Percentiles rank a stretch among this genome's conserved stretches.
phyloP scores from a whole-genome alignment of 2,797 vertebrate genomes.

The Propithecus deckenii region DNA sequence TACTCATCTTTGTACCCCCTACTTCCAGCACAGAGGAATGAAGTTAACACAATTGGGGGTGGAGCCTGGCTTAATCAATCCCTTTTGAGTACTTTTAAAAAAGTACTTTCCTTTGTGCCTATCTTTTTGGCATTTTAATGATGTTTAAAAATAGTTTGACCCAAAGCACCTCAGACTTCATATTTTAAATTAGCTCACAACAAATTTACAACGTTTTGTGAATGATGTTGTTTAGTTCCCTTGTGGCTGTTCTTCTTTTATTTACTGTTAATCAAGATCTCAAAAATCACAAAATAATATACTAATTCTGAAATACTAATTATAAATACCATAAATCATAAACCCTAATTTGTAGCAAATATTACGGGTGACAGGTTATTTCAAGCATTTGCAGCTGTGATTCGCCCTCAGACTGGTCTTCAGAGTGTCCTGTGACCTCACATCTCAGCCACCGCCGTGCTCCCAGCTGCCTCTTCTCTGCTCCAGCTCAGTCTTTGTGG shows the following conservation, averaged over 20 bases:
- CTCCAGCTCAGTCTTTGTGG: not conserved
- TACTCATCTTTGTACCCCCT: not conserved
- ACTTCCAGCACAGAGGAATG: not conserved
- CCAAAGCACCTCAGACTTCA: not conserved
- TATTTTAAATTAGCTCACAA: constrained; percentile 26
- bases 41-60: not conserved
- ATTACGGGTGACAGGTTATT: not conserved
- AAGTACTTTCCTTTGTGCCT: not conserved
- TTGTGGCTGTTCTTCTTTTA: not conserved
- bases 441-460: not conserved
- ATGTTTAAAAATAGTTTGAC: not conserved
- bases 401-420: not conserved
- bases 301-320: constrained; percentile 1
- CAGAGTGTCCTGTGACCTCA: not conserved
- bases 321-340: not conserved
- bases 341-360: constrained; percentile 18
- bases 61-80: not conserved
- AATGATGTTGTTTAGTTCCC: not conserved
- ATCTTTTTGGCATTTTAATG: constrained; percentile 9
- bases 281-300: constrained; percentile 15
- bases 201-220: constrained; percentile 4
- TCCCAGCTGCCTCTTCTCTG: not conserved
- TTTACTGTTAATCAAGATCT: constrained; percentile 7
- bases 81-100: not conserved
- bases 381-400: not conserved